Conservation (phyloP, 1,140 invertebrate genomes). For the Drosophila pruinosa region DNA sequence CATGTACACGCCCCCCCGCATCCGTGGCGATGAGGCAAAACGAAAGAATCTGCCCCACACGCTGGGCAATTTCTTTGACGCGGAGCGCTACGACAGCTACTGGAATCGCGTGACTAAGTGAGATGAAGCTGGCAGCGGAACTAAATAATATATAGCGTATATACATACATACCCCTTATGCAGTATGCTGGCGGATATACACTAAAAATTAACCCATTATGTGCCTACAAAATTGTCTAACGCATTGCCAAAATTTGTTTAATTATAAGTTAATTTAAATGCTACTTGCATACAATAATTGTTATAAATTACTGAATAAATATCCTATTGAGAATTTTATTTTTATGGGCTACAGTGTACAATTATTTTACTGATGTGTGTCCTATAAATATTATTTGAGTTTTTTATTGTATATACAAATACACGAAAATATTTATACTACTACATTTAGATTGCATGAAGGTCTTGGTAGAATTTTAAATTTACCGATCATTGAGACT, state of each 20-base stretch:
- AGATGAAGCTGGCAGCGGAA: constrained; percentile 20
- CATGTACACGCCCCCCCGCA: constrained; percentile 49
- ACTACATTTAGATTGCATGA: too few species aligned
- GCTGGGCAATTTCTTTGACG: constrained; percentile 58
- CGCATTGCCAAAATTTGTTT: not conserved
- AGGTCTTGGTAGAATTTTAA: too few species aligned
- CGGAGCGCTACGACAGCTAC: constrained; percentile 56
- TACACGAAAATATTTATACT: too few species aligned
- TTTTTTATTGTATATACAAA: too few species aligned
- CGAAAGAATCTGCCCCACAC: constrained; percentile 57
- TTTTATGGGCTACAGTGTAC: too few species aligned
- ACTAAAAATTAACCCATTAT: constrained; percentile 59
- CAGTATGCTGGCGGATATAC: not conserved
- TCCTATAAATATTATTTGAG: too few species aligned
- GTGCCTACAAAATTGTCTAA: constrained; percentile 26
- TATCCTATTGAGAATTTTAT: not conserved
- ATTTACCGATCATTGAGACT: too few species aligned
- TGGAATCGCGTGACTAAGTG: constrained; percentile 72
- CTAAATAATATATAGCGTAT: constrained; percentile 4
- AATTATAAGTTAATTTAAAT: not conserved
- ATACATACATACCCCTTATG: not conserved
- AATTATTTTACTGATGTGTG: too few species aligned
- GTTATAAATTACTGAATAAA: not conserved
- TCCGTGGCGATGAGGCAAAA: constrained; percentile 57
- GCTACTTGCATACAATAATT: not conserved